phyloP scores from a whole-genome alignment of 2,113 vertebrate genomes.

The Alligator mississippiensis region DNA sequence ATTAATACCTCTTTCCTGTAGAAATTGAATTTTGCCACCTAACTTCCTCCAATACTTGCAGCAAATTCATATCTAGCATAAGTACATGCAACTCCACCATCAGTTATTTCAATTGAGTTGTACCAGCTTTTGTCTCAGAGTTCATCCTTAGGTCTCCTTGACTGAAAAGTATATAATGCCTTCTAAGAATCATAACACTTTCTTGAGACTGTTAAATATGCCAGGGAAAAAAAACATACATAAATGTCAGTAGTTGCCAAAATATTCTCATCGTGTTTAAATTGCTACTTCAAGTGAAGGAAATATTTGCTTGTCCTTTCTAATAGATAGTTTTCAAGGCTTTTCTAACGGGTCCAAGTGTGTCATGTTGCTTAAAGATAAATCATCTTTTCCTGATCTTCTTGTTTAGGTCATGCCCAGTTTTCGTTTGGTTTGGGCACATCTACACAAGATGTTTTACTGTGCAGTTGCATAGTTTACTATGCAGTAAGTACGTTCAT shows the following conservation, averaged over 20 bases:
- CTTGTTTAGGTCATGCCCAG: neutral
- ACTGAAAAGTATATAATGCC: neutral
- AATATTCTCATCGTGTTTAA: neutral
- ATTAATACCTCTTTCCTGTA: neutral
- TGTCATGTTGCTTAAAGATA: neutral
- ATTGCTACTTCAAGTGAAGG: neutral
- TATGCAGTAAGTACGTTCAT: too few species aligned
- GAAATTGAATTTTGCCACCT: neutral
- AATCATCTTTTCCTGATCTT: neutral
- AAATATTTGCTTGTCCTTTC: neutral
- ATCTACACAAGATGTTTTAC: too few species aligned
- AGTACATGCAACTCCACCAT: neutral
- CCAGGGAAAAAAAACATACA: neutral
- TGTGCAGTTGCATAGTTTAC: too few species aligned
- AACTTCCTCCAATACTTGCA: neutral
- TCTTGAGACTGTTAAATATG: neutral
- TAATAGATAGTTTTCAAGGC: neutral
- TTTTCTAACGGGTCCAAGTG: neutral
- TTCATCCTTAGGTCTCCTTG: neutral
- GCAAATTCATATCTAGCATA: neutral
- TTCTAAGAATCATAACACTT: neutral
- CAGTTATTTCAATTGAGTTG: neutral
- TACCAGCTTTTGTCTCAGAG: neutral
- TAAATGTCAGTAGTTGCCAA: neutral
- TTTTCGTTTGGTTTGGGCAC: neutral